phyloP scores from a whole-genome alignment of 2,797 vertebrate species.

The Thaleichthys pacificus region DNA sequence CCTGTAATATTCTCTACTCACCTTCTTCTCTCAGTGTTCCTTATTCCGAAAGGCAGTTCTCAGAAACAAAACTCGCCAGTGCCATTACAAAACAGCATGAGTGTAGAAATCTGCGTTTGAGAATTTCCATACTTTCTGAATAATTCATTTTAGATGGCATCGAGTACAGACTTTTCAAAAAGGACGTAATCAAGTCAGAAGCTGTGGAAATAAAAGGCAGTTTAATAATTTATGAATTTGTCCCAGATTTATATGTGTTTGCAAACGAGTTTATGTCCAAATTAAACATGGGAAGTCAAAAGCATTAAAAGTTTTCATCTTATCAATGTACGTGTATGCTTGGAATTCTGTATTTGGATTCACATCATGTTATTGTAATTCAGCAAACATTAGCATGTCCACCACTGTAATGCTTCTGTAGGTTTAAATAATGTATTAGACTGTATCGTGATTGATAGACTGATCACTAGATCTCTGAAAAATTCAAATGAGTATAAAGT shows the following conservation, averaged over 20 bases:
- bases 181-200: slow-evolving; percentile 67
- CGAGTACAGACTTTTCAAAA: slow-evolving; percentile 61
- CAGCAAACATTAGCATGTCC: background rate
- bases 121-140: slow-evolving; percentile 50
- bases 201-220: slow-evolving; percentile 64
- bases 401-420: no score
- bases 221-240: slow-evolving; percentile 73
- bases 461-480: background rate
- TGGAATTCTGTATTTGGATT: slow-evolving; percentile 33
- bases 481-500: background rate
- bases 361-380: background rate
- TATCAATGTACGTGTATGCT: slow-evolving; percentile 32
- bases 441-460: background rate
- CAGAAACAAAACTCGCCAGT: slow-evolving; percentile 38
- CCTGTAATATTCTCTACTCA: background rate
- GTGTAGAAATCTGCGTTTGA: slow-evolving; percentile 54
- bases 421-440: background rate
- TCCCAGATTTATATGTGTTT: slow-evolving; percentile 57
- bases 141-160: slow-evolving; percentile 65
- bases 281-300: slow-evolving; percentile 39
- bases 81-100: slow-evolving; percentile 40
- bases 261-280: slow-evolving; percentile 36
- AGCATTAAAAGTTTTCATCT: slow-evolving; percentile 45
- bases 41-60: slow-evolving; percentile 2
- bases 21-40: slow-evolving; percentile 11